Evolutionary conservation across 2,113 vertebrate species (phyloP).

Genomic region (Acanthochromis polyacanthus): DNA sequence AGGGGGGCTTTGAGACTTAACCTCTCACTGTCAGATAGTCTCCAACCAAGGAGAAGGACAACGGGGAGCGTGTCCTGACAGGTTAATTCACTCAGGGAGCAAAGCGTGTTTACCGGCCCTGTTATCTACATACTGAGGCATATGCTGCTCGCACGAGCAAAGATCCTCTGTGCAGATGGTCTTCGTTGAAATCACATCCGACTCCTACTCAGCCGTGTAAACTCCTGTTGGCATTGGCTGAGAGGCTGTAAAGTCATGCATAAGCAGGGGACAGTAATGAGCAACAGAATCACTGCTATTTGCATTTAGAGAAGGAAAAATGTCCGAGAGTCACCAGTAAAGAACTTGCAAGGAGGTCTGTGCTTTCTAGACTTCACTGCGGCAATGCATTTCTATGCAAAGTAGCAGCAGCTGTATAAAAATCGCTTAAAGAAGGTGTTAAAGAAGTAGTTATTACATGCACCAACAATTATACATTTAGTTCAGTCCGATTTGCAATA

Average conservation of each 20-base stretch:
- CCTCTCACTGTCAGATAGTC: slow-evolving; percentile 47
- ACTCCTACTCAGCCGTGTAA: slow-evolving; percentile 72
- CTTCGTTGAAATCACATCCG: slow-evolving; percentile 54
- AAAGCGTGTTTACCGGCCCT: slow-evolving; percentile 44
- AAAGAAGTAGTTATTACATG: background rate
- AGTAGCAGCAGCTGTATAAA: too few species aligned
- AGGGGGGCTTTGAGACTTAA: slow-evolving; percentile 43
- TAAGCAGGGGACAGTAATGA: slow-evolving; percentile 37
- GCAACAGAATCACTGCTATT: slow-evolving; percentile 11
- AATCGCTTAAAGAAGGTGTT: background rate
- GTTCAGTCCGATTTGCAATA: background rate
- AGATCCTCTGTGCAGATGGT: slow-evolving; percentile 71
- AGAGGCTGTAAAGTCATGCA: slow-evolving; percentile 38
- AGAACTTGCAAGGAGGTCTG: background rate
- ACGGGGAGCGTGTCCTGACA: slow-evolving; percentile 50
- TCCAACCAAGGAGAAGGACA: slow-evolving; percentile 55
- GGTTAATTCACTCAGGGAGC: slow-evolving; percentile 62
- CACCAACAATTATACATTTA: background rate
- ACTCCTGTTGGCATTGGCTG: slow-evolving; percentile 55
- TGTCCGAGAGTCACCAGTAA: background rate
- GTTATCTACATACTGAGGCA: slow-evolving; percentile 46
- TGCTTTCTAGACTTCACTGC: background rate
- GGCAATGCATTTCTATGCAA: background rate
- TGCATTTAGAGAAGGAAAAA: background rate
- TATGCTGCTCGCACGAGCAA: slow-evolving; percentile 55